These are phyloP conservation scores for Bombycilla garrulus DNA, from an alignment of 2,113 vertebrate genomes.

Conservation along the genomic window DNA sequence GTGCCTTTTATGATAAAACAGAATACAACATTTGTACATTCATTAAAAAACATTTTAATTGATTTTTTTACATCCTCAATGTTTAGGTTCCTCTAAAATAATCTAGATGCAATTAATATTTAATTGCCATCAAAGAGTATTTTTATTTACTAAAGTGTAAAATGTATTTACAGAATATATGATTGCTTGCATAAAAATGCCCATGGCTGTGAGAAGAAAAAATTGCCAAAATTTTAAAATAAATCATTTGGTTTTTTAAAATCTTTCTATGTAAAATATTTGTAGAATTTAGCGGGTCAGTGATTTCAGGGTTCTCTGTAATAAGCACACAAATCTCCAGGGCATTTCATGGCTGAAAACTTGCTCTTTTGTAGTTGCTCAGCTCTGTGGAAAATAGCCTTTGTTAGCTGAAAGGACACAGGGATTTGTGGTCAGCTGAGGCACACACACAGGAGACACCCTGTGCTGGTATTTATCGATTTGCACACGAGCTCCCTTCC, in stretches of 20 bases:
- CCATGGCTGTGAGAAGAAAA: neutral
- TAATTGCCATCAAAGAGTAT: neutral
- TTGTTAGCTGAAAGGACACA: neutral
- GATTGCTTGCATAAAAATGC: neutral
- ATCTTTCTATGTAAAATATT: neutral
- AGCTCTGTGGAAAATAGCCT: neutral
- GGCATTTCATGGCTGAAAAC: neutral
- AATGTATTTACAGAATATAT: neutral
- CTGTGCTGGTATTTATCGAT: neutral
- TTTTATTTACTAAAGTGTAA: neutral
- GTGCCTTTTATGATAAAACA: neutral
- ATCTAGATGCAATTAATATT: neutral
- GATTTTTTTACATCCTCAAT: neutral
- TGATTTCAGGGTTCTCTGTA: neutral
- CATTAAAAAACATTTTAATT: neutral
- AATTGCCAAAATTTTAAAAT: fast-evolving
- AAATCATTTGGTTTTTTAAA: neutral
- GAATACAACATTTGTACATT: neutral
- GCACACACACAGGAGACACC: neutral
- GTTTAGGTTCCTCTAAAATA: neutral
- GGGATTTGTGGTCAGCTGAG: neutral
- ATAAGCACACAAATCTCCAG: neutral
- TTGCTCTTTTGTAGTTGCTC: constrained; percentile 10
- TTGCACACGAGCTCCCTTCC: neutral
- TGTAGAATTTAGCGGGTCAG: neutral